Evolutionary conservation across 2,888 invertebrate genomes (phyloP).

Genomic region (Thymelicus acteon): DNA sequence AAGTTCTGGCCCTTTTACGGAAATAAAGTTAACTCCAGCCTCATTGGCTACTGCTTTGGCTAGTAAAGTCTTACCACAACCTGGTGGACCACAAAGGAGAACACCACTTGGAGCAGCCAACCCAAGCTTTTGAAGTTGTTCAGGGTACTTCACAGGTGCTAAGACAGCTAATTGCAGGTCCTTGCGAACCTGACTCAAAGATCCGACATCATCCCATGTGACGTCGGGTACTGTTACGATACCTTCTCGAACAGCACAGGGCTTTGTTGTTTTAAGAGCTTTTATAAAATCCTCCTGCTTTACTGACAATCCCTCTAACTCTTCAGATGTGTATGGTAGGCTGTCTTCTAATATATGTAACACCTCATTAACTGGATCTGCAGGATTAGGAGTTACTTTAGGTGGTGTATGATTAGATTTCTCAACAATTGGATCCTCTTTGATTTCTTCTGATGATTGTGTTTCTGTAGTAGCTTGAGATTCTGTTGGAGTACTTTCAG

Average conservation of each 20-base stretch:
- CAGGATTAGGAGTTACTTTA: conserved; percentile 43
- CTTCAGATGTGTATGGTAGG: conserved; percentile 85
- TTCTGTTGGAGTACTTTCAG: conserved; percentile 39
- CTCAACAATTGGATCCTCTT: conserved; percentile 43
- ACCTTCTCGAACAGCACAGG: conserved; percentile 97
- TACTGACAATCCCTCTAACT: conserved; percentile 87
- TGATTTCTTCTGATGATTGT: conserved; percentile 44
- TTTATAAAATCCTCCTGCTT: conserved; percentile 90
- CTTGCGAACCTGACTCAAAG: conserved; percentile 93
- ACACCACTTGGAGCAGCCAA: conserved; percentile 94
- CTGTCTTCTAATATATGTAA: conserved; percentile 88
- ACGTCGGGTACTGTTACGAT: conserved; percentile 99
- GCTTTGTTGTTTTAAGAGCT: conserved; percentile 93
- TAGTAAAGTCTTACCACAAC: conserved; percentile 97
- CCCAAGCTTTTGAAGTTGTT: conserved; percentile 91
- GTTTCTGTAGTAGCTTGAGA: conserved; percentile 38
- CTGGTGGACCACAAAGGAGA: conserved; percentile 98
- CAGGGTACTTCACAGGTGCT: conserved; percentile 95
- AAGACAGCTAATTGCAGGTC: conserved; percentile 96
- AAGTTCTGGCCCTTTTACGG: conserved; percentile 99
- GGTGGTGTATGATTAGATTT: conserved; percentile 44
- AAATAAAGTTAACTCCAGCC: conserved; percentile 99
- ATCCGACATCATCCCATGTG: conserved; percentile 98
- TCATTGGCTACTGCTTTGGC: conserved; percentile 99
- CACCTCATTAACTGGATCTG: conserved; percentile 78